phyloP scores from a whole-genome alignment of 2,888 invertebrate species.

The Neoaliturus tenellus region DNA sequence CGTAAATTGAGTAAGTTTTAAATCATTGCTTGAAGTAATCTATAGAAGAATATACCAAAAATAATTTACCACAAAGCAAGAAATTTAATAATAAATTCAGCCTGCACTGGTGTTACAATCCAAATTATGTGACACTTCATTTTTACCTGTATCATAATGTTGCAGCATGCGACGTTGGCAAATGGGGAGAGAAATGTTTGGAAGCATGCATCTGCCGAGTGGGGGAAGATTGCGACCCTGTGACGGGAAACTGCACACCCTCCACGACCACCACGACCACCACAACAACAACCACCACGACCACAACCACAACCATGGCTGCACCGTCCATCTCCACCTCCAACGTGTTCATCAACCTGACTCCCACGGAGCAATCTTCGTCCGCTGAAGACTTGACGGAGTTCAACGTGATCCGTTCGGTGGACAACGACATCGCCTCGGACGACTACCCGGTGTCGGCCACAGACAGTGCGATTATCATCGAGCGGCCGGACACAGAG shows the following conservation, averaged over 20 bases:
- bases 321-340: constrained; percentile 22
- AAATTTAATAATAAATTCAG: no score
- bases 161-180: constrained; percentile 44
- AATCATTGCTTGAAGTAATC: no score
- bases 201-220: constrained; percentile 49
- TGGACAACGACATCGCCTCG: neutral
- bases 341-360: constrained; percentile 43
- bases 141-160: neutral
- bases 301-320: neutral
- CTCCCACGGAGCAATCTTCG: constrained; percentile 2
- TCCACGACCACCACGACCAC: constrained; percentile 21
- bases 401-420: constrained; percentile 14
- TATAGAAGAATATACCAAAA: no score
- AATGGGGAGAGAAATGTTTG: constrained; percentile 39
- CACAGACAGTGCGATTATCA: constrained; percentile 2
- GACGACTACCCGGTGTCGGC: constrained; percentile 39
- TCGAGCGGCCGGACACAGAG: neutral
- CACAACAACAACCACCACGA: constrained; percentile 23
- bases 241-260: constrained; percentile 26
- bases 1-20: no score
- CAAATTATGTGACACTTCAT: no score
- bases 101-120: no score
- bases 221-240: constrained; percentile 46
- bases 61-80: no score
- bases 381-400: constrained; percentile 43